Base-by-base conservation (phyloP, 2,888 invertebrate species). In the Drosophila subquinaria region DNA sequence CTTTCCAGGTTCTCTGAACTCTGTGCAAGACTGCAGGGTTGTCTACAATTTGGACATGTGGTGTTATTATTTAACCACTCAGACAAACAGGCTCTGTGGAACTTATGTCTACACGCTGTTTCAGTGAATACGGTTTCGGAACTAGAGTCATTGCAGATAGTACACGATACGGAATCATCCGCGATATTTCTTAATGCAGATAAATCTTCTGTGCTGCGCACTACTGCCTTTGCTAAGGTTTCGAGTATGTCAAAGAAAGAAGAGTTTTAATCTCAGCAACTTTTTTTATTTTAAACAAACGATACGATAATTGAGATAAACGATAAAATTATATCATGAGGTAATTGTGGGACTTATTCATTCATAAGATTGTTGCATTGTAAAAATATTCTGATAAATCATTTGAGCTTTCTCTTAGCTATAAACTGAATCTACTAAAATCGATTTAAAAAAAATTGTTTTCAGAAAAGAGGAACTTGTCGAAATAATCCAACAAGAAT, bases 1-100 rank as follows among this genome's bases (percentile, higher is more conserved):
- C 40, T 40, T 40, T 15, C 15, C 15, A 15, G 6, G 15, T 40
- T 40, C 13, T 8, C 15, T 0, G 40, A 40, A 40, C 2, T 15
- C 0, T 13, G 40, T 3, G 15, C 40, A 9, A 9, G 40, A 15
- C 15, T 40, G 40, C 40, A 40, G 8, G 40, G 6, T 15, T 40
- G 40, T 40, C 15, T 40, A 40, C 15, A 40, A 8, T n/a, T 40
- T 40, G 40, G 40, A 40, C 40, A 40, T 40, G 15, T 40, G 40
- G 40, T 40, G 15, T 40, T 40, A 40, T 40, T 40, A 2, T 9
- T 8, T 15, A 40, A 40, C 40, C 40, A 40, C 9, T n/a, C 15
- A 8, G 15, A 40, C 3, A 40, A 15, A 40, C 23, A 23, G 23
- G 23, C 23, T 23, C 23, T 23, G 23, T 23, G 23, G 23, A 23